phyloP scores from a whole-genome alignment of 2,113 vertebrate genomes.

The Nibea albiflora region DNA sequence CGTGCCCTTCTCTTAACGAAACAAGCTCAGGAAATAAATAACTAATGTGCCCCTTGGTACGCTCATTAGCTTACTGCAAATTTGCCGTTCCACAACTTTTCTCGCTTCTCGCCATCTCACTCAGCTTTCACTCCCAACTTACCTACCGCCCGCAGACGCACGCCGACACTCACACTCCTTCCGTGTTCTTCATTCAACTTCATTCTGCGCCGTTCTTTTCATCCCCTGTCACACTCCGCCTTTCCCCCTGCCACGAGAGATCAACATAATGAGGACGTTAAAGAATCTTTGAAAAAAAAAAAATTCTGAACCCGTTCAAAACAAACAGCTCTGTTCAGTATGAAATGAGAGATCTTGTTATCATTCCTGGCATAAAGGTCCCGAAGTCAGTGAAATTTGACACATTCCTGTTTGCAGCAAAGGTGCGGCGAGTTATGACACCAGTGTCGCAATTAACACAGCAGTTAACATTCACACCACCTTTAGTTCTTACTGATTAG shows the following conservation, averaged over 20 bases:
- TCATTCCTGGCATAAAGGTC: slow-evolving; percentile 27
- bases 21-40: slow-evolving; percentile 81
- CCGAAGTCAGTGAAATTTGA: slow-evolving; percentile 21
- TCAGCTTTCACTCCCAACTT: slow-evolving; percentile 26
- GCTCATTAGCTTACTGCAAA: slow-evolving; percentile 80
- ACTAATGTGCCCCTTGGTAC: slow-evolving; percentile 79
- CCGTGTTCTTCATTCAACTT: slow-evolving; percentile 22
- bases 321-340: slow-evolving; percentile 12
- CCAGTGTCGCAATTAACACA: background rate
- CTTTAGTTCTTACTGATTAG: background rate
- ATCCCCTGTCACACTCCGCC: slow-evolving; percentile 21
- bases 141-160: background rate
- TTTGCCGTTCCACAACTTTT: slow-evolving; percentile 70
- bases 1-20: slow-evolving; percentile 82
- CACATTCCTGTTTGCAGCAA: background rate
- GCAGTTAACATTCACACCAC: background rate
- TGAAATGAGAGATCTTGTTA: slow-evolving; percentile 36
- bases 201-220: slow-evolving; percentile 5
- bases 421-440: background rate
- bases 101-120: slow-evolving; percentile 26
- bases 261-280: slow-evolving; percentile 43
- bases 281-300: slow-evolving; percentile 24
- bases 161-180: background rate
- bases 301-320: slow-evolving; percentile 40
- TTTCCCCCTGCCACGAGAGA: slow-evolving; percentile 40